A percentile compares a stretch with the other conserved stretches of the same genome.
Conservation (phyloP, 2,888 invertebrate species). For the Yponomeuta evonymella region DNA sequence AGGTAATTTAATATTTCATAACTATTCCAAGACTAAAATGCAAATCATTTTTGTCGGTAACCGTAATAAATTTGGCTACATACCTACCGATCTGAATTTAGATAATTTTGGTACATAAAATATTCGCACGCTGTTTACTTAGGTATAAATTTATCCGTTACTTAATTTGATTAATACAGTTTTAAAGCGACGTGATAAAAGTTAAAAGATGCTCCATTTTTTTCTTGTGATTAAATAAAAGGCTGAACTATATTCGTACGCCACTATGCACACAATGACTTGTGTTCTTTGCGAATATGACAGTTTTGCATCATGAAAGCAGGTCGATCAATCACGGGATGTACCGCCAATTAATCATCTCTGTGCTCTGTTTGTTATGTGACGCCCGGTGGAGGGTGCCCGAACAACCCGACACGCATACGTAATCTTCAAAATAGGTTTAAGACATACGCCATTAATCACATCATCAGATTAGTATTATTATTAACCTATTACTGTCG, state of each 20-base stretch:
- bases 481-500: background rate
- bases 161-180: conserved; percentile 17
- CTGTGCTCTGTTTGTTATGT: conserved; percentile 40
- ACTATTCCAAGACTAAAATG: background rate
- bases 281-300: background rate
- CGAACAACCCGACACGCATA: conserved; percentile 22
- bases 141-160: background rate
- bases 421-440: conserved; percentile 13
- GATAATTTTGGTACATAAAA: conserved; percentile 4
- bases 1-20: too few species aligned
- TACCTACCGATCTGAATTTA: background rate
- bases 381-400: background rate
- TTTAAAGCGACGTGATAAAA: conserved; percentile 15
- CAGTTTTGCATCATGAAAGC: conserved; percentile 30
- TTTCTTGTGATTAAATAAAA: background rate
- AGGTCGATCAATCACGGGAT: conserved; percentile 59
- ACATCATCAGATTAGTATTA: conserved; percentile 24
- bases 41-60: background rate
- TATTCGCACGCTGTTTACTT: conserved; percentile 45
- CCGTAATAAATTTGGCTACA: background rate
- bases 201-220: background rate
- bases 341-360: conserved; percentile 64
- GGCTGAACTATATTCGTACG: conserved; percentile 1
- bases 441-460: conserved; percentile 36
- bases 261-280: conserved; percentile 7